Base-by-base conservation (phyloP, 2,888 invertebrate species). In the Panzeria rudis region DNA sequence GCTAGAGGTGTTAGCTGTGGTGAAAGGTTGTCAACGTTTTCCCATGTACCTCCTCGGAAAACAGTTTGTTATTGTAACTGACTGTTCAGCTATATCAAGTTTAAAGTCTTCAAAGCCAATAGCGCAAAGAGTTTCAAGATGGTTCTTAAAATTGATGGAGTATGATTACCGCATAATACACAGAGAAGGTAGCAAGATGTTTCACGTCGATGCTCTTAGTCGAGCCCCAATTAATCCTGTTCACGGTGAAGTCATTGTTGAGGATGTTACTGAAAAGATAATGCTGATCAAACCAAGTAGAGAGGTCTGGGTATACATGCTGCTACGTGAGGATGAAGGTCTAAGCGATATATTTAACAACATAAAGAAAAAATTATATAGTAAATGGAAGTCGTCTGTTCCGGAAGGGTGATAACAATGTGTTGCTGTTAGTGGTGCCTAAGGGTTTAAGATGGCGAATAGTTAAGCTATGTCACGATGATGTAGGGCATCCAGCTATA, bases 21-120 rank as follows among this genome's bases (percentile, higher is more conserved):
- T 84, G 0, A 79, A 84, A 20, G 32, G 76, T 9, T 73, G 79
- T 8, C 50, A 85, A 69, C 78, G 81, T 3, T 86, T 86, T 13
- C 72, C 85, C 1, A 80, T 86, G 83, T 83, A 77, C 23, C 11
- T 86, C 1, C 44, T 86, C 0, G 83, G 84, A 1, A 86, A 86
- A 15, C 11, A 13, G 15, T 86, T 87, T 50, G 20, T 75, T 0
- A 81, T 86, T 17, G 44, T 83, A 1, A 84, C 73, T 1, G 73
- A 84, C 73, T 3, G 73, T 52, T 56, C 69, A 29, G 71, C 62
- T 9, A 64, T 80, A 9, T 20, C 82, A 3, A 80, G 17, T 20
- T 3, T 73, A 8, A 79, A 79, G 69, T 17, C 85, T 86, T 64
- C 86, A 17, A 76, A 73, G 11, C 75, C 75, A 6, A 32, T 78